Evolutionary conservation across 1,140 invertebrate species (phyloP).

Genomic region (Zaprionus ghesquierei): DNA sequence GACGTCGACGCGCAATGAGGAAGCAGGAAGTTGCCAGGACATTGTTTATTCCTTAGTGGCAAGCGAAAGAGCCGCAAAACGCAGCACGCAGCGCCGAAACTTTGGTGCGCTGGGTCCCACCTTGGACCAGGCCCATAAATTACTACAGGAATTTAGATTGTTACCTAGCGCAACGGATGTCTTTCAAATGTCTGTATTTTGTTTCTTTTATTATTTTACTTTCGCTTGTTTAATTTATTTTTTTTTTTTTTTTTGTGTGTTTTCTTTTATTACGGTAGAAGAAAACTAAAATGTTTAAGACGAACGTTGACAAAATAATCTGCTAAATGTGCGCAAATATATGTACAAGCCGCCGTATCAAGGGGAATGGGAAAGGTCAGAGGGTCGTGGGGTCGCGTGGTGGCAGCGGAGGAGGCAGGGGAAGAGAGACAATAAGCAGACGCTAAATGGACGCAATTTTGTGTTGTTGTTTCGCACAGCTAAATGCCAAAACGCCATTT

Average conservation of each 20-base stretch:
- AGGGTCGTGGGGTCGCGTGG: background rate
- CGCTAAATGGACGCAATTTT: constrained; percentile 38
- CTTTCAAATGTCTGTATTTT: constrained; percentile 25
- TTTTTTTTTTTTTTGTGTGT: background rate
- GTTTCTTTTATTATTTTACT: constrained; percentile 9
- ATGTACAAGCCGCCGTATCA: background rate
- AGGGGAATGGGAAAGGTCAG: background rate
- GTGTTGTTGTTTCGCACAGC: constrained; percentile 36
- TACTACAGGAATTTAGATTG: constrained; percentile 76
- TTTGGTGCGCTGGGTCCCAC: background rate
- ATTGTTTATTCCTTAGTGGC: constrained; percentile 64
- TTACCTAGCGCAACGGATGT: constrained; percentile 49
- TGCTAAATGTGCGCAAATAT: constrained; percentile 63
- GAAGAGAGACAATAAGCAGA: constrained; percentile 38
- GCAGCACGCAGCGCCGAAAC: constrained; percentile 16
- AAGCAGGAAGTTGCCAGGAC: constrained; percentile 71
- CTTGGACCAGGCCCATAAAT: constrained; percentile 54
- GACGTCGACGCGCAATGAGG: constrained; percentile 27
- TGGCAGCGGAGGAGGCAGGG: background rate
- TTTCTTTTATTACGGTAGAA: constrained; percentile 10
- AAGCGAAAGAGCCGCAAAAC: constrained; percentile 42
- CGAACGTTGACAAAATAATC: constrained; percentile 70
- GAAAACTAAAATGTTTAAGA: constrained; percentile 60
- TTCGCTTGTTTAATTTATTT: background rate
- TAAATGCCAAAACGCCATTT: constrained; percentile 76